A percentile compares a stretch with the other conserved stretches of the same genome.
These are phyloP conservation scores for Holothuria glaberrima DNA, from an alignment of 35 echinoderm and acorn worm species.

Conservation along the genomic window DNA sequence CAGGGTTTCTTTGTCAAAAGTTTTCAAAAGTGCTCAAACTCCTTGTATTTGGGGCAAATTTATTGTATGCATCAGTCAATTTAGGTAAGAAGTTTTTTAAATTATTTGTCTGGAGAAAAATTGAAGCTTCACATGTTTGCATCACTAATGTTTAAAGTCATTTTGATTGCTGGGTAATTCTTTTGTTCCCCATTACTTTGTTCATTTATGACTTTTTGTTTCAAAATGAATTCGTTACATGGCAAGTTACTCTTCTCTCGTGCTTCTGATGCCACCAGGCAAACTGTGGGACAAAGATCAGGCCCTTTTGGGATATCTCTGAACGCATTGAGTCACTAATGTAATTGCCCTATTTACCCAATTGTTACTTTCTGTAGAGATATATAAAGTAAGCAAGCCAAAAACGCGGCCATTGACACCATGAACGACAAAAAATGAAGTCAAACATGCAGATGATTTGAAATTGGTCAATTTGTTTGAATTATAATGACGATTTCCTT, in stretches of 20 bases:
- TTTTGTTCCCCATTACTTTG: not conserved
- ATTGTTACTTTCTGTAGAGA: not conserved
- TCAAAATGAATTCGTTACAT: not conserved
- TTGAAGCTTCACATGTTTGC: too few relatives aligned
- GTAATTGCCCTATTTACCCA: slow-evolving; percentile 60
- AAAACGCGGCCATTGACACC: slow-evolving; percentile 58
- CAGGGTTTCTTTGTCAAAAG: too few relatives aligned
- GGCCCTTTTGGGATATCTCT: slow-evolving; percentile 51
- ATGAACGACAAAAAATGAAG: slow-evolving; percentile 56
- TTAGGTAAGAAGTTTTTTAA: too few relatives aligned
- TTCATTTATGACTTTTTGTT: not conserved
- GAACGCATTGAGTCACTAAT: slow-evolving; percentile 54
- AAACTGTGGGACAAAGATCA: slow-evolving; percentile 43
- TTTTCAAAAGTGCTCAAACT: too few relatives aligned
- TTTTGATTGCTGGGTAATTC: not conserved
- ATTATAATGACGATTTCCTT: slow-evolving; percentile 12
- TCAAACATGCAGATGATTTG: slow-evolving; percentile 57
- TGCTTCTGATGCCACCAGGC: slow-evolving; percentile 17
- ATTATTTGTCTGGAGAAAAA: too few relatives aligned
- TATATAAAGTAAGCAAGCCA: not conserved
- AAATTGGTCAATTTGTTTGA: slow-evolving; percentile 56
- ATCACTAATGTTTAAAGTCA: too few relatives aligned
- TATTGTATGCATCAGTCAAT: too few relatives aligned
- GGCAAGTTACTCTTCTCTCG: not conserved
- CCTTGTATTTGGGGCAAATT: too few relatives aligned